Percentiles rank a stretch among this genome's conserved stretches.
Conservation (phyloP, 2,888 invertebrate genomes). For the Phyllotreta cruciferae region DNA sequence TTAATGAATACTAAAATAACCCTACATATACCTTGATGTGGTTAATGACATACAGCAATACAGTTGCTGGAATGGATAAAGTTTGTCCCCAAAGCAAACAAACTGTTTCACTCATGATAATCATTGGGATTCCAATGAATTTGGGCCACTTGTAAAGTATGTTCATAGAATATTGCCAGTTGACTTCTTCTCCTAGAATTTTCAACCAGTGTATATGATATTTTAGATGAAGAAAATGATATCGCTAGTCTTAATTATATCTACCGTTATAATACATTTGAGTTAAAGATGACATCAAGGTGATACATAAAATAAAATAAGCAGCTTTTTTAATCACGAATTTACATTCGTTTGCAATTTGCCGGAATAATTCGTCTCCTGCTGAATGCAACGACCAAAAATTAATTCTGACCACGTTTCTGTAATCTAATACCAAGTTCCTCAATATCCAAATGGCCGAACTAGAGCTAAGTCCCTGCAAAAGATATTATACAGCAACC, state of each 20-base stretch:
- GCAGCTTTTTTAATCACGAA: background rate
- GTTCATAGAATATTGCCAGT: background rate
- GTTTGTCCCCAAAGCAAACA: background rate
- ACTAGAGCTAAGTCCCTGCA: background rate
- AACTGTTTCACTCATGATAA: background rate
- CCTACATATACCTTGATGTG: conserved; percentile 8
- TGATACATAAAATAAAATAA: background rate
- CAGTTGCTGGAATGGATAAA: background rate
- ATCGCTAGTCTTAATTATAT: no score
- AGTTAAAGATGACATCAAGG: background rate
- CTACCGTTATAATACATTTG: background rate
- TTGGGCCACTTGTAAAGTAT: background rate
- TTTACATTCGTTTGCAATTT: background rate
- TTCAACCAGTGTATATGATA: no score
- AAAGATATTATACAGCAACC: background rate
- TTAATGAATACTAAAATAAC: background rate
- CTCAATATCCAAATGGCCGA: background rate
- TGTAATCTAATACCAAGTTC: background rate
- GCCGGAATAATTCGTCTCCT: background rate
- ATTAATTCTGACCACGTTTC: background rate
- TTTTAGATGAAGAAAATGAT: no score
- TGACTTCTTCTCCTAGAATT: conserved; percentile 7
- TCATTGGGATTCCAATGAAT: background rate
- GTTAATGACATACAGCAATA: background rate
- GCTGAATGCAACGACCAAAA: conserved; percentile 11